phyloP scores from a whole-genome alignment of 2,113 vertebrate species.

The Pithys albifrons region DNA sequence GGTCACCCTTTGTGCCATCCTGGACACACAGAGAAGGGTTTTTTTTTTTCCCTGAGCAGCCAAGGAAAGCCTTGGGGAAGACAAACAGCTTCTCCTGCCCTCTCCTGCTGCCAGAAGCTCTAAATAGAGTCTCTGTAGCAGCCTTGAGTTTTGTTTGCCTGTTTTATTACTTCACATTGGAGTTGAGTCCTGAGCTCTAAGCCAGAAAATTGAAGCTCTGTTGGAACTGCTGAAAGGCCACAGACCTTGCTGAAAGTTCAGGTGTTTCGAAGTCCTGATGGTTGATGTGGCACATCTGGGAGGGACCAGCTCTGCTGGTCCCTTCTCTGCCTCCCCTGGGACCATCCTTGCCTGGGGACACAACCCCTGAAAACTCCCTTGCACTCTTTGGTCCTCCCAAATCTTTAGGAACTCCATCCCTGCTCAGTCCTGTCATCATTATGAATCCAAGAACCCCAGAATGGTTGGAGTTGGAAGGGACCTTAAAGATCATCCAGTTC shows the following conservation, averaged over 20 bases:
- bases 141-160: background rate
- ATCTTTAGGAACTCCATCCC: background rate
- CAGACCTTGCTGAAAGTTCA: constrained; percentile 24
- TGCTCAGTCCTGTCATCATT: background rate
- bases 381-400: background rate
- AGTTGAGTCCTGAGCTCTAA: constrained; percentile 26
- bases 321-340: background rate
- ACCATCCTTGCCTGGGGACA: background rate
- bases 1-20: constrained; percentile 47
- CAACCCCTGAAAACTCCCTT: background rate
- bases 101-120: constrained; percentile 66
- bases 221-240: constrained; percentile 62
- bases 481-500: background rate
- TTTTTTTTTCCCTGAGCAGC: constrained; percentile 44
- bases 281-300: background rate
- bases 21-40: constrained; percentile 55
- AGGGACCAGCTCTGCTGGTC: background rate
- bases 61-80: constrained; percentile 71
- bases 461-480: background rate
- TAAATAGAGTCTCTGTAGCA: constrained; percentile 75
- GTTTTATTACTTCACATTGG: constrained; percentile 42
- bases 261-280: constrained; percentile 34
- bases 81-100: constrained; percentile 48
- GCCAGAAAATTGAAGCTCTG: constrained; percentile 65
- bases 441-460: background rate